Evolutionary conservation across 1,140 invertebrate genomes (phyloP), one percentile per base, ranked within the genome.

Genomic region (Pseudomyrmex sp.): DNA sequence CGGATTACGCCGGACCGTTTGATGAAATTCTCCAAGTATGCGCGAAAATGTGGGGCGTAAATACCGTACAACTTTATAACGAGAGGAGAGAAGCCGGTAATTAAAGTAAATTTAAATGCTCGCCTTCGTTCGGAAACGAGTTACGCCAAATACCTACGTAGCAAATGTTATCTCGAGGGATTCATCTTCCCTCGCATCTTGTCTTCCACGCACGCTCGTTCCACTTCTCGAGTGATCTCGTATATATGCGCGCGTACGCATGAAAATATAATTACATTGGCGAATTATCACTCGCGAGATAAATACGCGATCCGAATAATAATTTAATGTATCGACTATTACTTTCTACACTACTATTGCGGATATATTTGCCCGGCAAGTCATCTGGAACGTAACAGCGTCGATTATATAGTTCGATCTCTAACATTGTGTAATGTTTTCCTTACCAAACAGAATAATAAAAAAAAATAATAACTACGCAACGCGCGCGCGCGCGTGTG

Each of bases 51-150:
- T 80, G 54, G 66, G 66, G 44, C 76, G 56, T 50, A 80, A 80
- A 80, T 72, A 70, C 52, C 65, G 35, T 79, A 80, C 66, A 80
- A 80, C 76, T 80, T 80, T 80, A 72, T 72, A 80, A 80, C 76
- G 76, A 70, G 66, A 7, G 35, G 5, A 35, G 52, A 54, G 76
- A 79, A 79, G 65, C 54, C 23, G 44, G 66, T 80, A 80, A 80
- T 80, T 80, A 80, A 80, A 44, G 76, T 80, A 70, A 80, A 80
- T 80, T 80, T 80, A 80, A 80, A 72, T 72, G 76, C 66, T 70
- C 9, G 26, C 18, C 20, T 35, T 35, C 26, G 3, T 26, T 7
- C 5, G 66, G 52, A 80, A 70, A 59, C 44, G 46, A n/a, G 65
- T 80, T 80, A 80, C 44, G 44, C 52, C 66, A 70, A 50, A 58